phyloP scores from a whole-genome alignment of 2,888 invertebrate genomes.

The Poecilobothrus nobilitatus region DNA sequence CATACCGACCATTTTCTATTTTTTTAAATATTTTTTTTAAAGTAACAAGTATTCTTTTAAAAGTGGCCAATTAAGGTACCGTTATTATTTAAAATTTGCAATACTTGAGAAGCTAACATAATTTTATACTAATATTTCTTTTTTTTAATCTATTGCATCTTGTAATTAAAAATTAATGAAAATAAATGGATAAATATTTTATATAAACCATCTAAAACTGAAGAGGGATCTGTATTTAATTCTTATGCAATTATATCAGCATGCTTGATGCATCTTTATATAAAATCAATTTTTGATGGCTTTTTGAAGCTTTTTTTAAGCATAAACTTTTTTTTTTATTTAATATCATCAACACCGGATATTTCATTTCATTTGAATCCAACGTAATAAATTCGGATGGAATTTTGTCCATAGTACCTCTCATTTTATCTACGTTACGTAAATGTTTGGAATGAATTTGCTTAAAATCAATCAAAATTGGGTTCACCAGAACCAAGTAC shows the following conservation, averaged over 20 bases:
- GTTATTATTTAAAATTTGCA: too few species aligned
- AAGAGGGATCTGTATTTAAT: constrained; percentile 31
- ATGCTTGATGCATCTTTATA: constrained; percentile 58
- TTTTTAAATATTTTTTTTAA: too few species aligned
- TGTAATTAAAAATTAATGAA: too few species aligned
- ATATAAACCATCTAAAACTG: constrained; percentile 59
- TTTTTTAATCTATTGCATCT: too few species aligned
- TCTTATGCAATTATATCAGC: constrained; percentile 36
- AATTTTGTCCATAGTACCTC: constrained; percentile 90
- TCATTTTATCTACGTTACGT: constrained; percentile 86
- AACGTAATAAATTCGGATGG: constrained; percentile 88
- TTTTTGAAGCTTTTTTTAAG: constrained; percentile 67
- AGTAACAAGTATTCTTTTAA: too few species aligned
- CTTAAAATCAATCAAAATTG: constrained; percentile 91
- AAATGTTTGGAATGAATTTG: constrained; percentile 92
- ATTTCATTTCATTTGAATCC: constrained; percentile 75
- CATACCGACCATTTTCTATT: too few species aligned
- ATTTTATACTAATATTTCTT: too few species aligned
- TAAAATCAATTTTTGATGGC: constrained; percentile 67
- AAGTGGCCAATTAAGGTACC: too few species aligned
- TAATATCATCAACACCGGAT: constrained; percentile 73
- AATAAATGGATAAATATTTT: too few species aligned
- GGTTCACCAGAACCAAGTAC: constrained; percentile 94
- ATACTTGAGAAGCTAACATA: too few species aligned
- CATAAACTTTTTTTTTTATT: constrained; percentile 66